Evolutionary conservation across 2,113 vertebrate genomes (phyloP), one percentile per base, ranked within the genome.

Genomic region (Cyphomyrus plagiostoma): DNA sequence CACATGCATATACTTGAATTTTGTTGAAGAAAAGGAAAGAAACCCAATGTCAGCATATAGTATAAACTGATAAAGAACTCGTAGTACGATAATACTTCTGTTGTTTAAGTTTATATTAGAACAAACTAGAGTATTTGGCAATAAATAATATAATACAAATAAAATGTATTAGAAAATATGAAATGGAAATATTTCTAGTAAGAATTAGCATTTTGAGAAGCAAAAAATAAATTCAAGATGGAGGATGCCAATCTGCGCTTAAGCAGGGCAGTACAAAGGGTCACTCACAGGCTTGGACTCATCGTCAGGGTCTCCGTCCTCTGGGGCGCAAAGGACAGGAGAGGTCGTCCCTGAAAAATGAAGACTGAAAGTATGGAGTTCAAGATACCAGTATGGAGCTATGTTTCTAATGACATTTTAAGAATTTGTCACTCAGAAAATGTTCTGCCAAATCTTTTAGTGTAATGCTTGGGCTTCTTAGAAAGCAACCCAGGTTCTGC

Each of bases 241-340:
- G n/a, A 88, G 23, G 15, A 88, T 2, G n/a, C 49, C 15, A 77
- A 48, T 46, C 88, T 19, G 21, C 46, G 0, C 35, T 56, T 39
- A 53, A 6, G 6, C 11, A 26, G 30, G 10, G 62, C 23, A 74
- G 13, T 9, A 50, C 26, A 15, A 70, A 13, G 23, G 30, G 45
- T 26, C 86, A 95, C 96, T 96, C 94, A 97, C 96, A 90, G 94
- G 94, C 93, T 96, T 94, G 56, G 94, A 95, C n/a, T 97, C 96
- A 8, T 96, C 96, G 88, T 94, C 94, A 1, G 94, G 95, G 93
- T 96, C 95, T 0, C 93, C 95, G 87, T 96, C 96, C 90, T 96
- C 96, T 74, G 95, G 95, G 0, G 95, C 96, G 87, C 96, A 96
- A 90, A 95, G 96, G 35, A 95, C 96, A 39, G 96, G 96, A 3